Evolutionary conservation across 2,888 invertebrate species (phyloP), one percentile per base, ranked within the genome.

Genomic region (Leptura quadrifasciata): DNA sequence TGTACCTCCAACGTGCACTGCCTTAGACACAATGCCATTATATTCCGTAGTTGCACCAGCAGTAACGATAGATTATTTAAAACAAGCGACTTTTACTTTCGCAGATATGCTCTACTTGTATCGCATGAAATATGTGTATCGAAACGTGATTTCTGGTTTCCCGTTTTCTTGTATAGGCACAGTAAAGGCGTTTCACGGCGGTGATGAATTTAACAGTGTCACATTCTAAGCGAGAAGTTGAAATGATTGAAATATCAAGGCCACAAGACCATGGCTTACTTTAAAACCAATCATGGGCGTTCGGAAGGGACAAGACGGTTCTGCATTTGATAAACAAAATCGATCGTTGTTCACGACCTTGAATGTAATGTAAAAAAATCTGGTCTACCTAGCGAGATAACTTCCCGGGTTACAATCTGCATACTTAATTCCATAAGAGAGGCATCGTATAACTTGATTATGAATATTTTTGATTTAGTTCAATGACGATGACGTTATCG

Each of bases 191-290:
- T 24, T 68, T 57, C 18, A 31, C 63, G 63, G 18, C 18, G 68
- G 55, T 31, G 68, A 58, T 58, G 69, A 55, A 69, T 69, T 69
- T 39, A 57, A 60, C 24, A 39, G 58, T 15, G 58, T 69, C 83
- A 80, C 84, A 84, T 81, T 83, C 82, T 82, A 81, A 81, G 65
- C 72, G 76, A 10, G 4, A 15, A 39, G 24, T 67, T 69, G 75
- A 77, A 78, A 60, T 79, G 84, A 84, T 82, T 82, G 83, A 85
- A 85, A 85, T 84, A 85, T 84, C 85, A 85, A 85, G 85, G 85
- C 80, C 79, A 71, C 67, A 74, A 77, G 83, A 81, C 84, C 85
- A 81, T 83, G 85, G 79, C 83, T 83, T 81, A 83, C 81, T 82
- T 83, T 74, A 63, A 73, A 57, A 70, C 65, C 39, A 52, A 60